phyloP scores from a whole-genome alignment of 35 echinoderm and acorn worm species.

The Strongylocentrotus purpuratus region DNA sequence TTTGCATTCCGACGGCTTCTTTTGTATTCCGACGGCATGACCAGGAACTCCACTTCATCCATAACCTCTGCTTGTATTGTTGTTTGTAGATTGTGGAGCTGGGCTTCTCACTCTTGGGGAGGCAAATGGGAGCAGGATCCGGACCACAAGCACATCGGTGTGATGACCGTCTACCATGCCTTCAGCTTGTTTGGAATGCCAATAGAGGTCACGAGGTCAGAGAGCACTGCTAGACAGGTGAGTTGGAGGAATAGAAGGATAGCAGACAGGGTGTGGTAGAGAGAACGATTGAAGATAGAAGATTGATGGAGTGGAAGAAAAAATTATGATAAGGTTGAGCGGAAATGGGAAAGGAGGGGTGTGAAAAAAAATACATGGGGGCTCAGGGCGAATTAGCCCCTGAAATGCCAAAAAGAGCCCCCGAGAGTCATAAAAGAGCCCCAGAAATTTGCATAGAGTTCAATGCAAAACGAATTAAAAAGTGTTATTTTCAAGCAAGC shows the following conservation, averaged over 20 bases:
- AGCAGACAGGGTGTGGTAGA: background rate
- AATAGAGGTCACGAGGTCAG: conserved; percentile 27
- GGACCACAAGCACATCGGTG: conserved; percentile 77
- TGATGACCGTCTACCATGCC: conserved; percentile 59
- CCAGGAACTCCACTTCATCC: too few relatives aligned
- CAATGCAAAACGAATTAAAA: too few relatives aligned
- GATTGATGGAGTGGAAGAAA: background rate
- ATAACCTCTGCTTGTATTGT: background rate
- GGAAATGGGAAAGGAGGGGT: background rate
- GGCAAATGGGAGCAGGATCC: conserved; percentile 76
- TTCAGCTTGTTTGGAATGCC: conserved; percentile 70
- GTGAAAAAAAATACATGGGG: too few relatives aligned
- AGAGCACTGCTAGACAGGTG: conserved; percentile 76
- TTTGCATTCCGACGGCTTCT: too few relatives aligned
- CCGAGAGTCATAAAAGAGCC: too few relatives aligned
- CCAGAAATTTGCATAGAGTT: too few relatives aligned
- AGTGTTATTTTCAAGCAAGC: too few relatives aligned
- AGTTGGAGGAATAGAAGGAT: background rate
- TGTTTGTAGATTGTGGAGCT: conserved; percentile 74
- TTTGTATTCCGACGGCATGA: too few relatives aligned
- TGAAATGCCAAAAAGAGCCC: too few relatives aligned
- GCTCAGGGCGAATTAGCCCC: too few relatives aligned
- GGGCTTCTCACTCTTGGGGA: conserved; percentile 77
- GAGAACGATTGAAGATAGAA: background rate
- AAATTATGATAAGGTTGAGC: background rate